Base-by-base conservation (phyloP, 1,140 invertebrate genomes). In the Hylaeus volcanicus region DNA sequence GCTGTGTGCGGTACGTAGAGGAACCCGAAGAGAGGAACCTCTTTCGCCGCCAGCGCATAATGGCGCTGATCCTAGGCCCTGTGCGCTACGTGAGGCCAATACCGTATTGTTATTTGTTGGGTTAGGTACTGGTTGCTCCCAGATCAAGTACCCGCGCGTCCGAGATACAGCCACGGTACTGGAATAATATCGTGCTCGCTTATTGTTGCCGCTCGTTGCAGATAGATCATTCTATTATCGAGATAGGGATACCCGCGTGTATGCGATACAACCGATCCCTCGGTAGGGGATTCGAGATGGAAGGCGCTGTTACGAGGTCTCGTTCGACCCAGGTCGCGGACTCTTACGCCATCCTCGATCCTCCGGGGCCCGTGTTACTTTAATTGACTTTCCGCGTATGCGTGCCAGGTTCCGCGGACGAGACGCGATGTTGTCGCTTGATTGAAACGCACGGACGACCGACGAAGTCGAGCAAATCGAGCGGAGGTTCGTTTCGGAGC, bases 41-140 rank as follows among this genome's bases (percentile, higher is more conserved):
- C 77, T 74, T 11, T 53, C 37, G 56, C 60, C 64, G 68, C 15
- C 65, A 72, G 75, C 79, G 85, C 84, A 88, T 90, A 90, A 90
- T 90, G 89, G 86, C 71, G 80, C 73, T 86, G 89, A 90, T 89
- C 81, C 78, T 82, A 81, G 83, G 79, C 82, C 81, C 71, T 84
- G 85, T 85, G 86, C 86, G 81, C 68, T 88, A 91, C 90, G 89
- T 88, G 90, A 91, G 87, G 87, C 81, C 87, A 89, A 90, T 90
- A 88, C 86, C 84, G 86, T 90, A 92, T 91, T 91, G 88, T 91
- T 91, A 90, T 91, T 91, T 92, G 90, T 90, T 91, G 83, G 82
- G 83, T 90, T 89, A 88, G 84, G 82, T 87, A 88, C 79, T 86
- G 78, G 69, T 83, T 90, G 86, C 89, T 90, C 82, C 87, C 79